A percentile compares a stretch with the other conserved stretches of the same genome.
These are phyloP conservation scores for Xiphophorus birchmanni DNA, from an alignment of 2,797 vertebrate genomes.

Conservation along the genomic window DNA sequence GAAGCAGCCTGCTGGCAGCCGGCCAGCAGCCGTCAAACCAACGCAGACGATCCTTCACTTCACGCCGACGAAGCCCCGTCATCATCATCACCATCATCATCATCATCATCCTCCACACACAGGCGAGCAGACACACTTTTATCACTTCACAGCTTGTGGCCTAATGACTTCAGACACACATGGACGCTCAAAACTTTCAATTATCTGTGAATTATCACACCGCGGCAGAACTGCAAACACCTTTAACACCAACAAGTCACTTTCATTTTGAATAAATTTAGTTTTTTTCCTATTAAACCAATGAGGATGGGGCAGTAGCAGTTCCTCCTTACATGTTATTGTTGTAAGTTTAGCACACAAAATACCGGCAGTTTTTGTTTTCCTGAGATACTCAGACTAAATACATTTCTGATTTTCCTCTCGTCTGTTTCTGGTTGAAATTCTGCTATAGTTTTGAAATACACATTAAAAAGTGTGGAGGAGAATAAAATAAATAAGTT, in stretches of 20 bases:
- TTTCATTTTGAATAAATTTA: too few relatives aligned
- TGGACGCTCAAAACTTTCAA: conserved; percentile 44
- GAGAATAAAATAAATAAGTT: too few relatives aligned
- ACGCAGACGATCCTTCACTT: conserved; percentile 48
- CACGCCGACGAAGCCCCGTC: conserved; percentile 27
- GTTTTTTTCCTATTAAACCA: too few relatives aligned
- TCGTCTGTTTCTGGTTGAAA: too few relatives aligned
- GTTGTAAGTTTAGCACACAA: too few relatives aligned
- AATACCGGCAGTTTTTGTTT: too few relatives aligned
- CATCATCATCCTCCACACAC: background rate
- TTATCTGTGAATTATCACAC: conserved; percentile 45
- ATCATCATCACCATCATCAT: background rate
- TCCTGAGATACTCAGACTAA: too few relatives aligned
- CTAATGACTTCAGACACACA: conserved; percentile 45
- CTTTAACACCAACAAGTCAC: conserved; percentile 3
- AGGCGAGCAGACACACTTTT: conserved; percentile 17
- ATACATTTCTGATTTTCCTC: too few relatives aligned
- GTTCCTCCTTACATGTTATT: too few relatives aligned
- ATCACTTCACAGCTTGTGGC: conserved; percentile 66
- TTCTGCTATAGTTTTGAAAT: too few relatives aligned
- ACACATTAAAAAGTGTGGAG: too few relatives aligned
- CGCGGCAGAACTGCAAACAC: conserved; percentile 13
- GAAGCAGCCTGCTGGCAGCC: conserved; percentile 52
- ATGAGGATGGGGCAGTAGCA: too few relatives aligned
- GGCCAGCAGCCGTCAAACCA: conserved; percentile 46